phyloP scores from a whole-genome alignment of 2,113 vertebrate genomes.

The Muscicapa adusta region DNA sequence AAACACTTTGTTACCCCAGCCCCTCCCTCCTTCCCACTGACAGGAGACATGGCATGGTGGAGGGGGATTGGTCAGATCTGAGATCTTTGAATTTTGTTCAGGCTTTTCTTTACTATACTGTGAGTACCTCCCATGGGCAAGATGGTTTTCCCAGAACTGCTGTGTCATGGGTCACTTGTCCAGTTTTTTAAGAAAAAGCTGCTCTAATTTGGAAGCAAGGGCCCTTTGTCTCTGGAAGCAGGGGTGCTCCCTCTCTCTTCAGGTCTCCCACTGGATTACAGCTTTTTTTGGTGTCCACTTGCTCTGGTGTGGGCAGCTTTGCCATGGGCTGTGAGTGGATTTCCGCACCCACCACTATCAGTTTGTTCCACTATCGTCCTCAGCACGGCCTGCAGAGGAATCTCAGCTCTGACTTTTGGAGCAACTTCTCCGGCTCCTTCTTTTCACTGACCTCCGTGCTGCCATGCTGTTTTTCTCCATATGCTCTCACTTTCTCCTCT shows the following conservation, averaged over 20 bases:
- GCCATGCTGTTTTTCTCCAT: neutral
- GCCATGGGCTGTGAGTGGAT: neutral
- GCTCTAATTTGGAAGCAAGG: neutral
- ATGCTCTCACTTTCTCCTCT: neutral
- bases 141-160: rapidly evolving
- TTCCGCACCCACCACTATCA: neutral
- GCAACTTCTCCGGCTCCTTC: neutral
- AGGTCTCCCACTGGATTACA: neutral
- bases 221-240: neutral
- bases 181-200: neutral
- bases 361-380: neutral
- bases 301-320: rapidly evolving
- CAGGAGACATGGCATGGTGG: too few relatives aligned
- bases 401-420: neutral
- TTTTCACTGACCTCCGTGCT: too few relatives aligned
- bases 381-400: neutral
- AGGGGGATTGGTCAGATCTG: neutral
- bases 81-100: neutral
- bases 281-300: neutral
- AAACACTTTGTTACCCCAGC: neutral
- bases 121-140: neutral
- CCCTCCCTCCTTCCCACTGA: too few relatives aligned
- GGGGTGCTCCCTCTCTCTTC: neutral
- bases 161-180: neutral
- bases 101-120: neutral